Evolutionary conservation across 2,888 invertebrate species (phyloP).

Genomic region (Blastobasis lacticolella): DNA sequence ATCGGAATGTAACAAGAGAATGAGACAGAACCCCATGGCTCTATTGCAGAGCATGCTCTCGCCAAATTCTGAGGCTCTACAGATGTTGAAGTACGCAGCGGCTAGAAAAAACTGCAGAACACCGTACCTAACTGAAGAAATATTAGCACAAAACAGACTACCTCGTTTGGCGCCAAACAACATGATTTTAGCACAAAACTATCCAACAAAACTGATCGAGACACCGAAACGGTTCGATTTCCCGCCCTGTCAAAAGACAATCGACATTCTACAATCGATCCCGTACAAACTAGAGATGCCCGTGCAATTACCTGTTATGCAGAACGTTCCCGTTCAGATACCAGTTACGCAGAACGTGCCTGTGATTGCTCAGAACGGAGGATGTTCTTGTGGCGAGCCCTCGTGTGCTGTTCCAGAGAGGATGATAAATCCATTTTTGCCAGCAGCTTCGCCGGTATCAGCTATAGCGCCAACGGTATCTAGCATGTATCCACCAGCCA

Average conservation of each 20-base stretch:
- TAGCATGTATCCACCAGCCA: slow-evolving; percentile 27
- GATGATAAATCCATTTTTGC: slow-evolving; percentile 30
- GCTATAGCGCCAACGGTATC: slow-evolving; percentile 25
- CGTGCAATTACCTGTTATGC: background rate
- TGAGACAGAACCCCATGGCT: slow-evolving; percentile 11
- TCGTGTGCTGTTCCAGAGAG: slow-evolving; percentile 9
- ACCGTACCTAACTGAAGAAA: slow-evolving; percentile 5
- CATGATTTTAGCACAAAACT: background rate
- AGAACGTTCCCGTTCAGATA: background rate
- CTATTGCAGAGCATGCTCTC: slow-evolving; percentile 28
- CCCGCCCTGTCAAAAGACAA: too few relatives aligned
- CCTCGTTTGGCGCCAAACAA: background rate
- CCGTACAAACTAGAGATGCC: background rate
- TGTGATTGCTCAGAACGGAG: background rate
- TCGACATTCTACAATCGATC: background rate
- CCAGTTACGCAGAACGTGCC: background rate
- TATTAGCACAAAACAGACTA: slow-evolving; percentile 6
- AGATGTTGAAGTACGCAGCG: slow-evolving; percentile 17
- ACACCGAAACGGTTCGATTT: too few relatives aligned
- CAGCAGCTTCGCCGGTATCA: slow-evolving; percentile 35
- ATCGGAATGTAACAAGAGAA: slow-evolving; percentile 10
- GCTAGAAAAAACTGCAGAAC: slow-evolving; percentile 3
- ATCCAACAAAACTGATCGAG: too few relatives aligned
- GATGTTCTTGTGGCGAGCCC: background rate
- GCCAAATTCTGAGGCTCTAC: slow-evolving; percentile 24